Percentiles rank a stretch among this genome's conserved stretches.
Evolutionary conservation across 2,797 vertebrate species (phyloP).

Genomic region (Premnoplex brunnescens): DNA sequence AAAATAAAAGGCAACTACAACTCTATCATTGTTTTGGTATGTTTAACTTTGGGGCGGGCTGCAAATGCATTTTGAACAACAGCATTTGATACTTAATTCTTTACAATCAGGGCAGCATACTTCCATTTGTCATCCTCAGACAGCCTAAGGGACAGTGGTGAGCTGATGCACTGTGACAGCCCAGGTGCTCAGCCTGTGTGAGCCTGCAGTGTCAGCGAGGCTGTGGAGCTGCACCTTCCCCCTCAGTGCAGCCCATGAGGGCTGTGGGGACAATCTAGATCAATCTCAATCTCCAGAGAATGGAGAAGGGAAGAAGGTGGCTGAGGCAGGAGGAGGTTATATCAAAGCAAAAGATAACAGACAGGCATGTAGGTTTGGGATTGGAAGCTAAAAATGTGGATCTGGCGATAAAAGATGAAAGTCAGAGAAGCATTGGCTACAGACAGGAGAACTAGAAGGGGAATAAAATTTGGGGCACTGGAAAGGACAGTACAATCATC

Average conservation of each 20-base stretch:
- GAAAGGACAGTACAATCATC: not conserved
- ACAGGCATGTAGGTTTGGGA: not conserved
- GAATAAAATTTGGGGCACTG: not conserved
- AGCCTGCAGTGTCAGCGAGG: not conserved
- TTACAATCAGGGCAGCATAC: not conserved
- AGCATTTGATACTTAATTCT: not conserved
- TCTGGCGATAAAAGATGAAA: not conserved
- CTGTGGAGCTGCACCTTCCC: not conserved
- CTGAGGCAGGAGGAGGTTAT: not conserved
- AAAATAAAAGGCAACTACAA: not conserved
- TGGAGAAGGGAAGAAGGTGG: not conserved
- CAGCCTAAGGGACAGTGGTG: not conserved
- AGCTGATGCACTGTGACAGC: not conserved
- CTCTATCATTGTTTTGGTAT: not conserved
- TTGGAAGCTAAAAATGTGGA: not conserved
- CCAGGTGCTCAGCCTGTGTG: not conserved
- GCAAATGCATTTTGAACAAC: not conserved
- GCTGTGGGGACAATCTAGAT: accelerated
- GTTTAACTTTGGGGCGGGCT: not conserved
- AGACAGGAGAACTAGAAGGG: not conserved
- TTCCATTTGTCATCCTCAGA: not conserved
- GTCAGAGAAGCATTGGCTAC: not conserved
- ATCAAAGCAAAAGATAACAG: not conserved
- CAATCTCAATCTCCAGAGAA: not conserved
- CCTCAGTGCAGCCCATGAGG: accelerated